Conservation (phyloP, 35 echinoderm and acorn worm species). For the Nesometra sesokonis region DNA sequence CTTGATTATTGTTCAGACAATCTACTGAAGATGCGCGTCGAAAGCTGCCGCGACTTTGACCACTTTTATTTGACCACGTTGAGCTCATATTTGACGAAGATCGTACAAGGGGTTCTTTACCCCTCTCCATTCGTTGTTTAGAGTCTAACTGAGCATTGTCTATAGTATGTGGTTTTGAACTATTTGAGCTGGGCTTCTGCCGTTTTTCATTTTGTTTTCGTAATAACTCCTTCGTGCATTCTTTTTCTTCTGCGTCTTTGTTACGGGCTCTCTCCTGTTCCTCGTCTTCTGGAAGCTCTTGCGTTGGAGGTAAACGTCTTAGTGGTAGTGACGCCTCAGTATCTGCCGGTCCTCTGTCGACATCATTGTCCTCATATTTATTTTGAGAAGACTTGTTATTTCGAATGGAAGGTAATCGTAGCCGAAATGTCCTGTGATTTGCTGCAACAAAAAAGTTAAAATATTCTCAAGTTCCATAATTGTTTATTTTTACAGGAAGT, state of each 20-base stretch:
- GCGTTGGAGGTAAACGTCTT: conserved; percentile 2
- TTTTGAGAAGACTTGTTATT: neutral
- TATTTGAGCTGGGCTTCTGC: neutral
- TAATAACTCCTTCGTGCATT: neutral
- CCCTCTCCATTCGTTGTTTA: neutral
- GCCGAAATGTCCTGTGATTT: conserved; percentile 93
- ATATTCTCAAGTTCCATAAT: neutral
- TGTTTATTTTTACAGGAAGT: too few relatives aligned
- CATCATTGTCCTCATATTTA: neutral
- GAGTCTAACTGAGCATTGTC: neutral
- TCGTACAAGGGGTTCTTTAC: conserved; percentile 8
- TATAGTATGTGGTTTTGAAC: neutral
- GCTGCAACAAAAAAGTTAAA: conserved; percentile 38
- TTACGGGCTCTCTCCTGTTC: conserved; percentile 17
- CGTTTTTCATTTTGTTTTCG: neutral
- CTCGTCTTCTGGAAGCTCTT: conserved; percentile 4
- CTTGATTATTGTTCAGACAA: conserved; percentile 22
- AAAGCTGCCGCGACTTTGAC: conserved; percentile 26
- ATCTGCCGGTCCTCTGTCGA: neutral
- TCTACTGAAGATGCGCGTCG: conserved; percentile 70
- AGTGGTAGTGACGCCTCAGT: neutral
- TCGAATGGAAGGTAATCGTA: conserved; percentile 64
- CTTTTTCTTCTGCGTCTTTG: conserved; percentile 17
- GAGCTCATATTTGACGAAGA: conserved; percentile 56
- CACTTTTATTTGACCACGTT: conserved; percentile 63